phyloP scores from a whole-genome alignment of 2,797 vertebrate species.

The Eulemur albifrons region DNA sequence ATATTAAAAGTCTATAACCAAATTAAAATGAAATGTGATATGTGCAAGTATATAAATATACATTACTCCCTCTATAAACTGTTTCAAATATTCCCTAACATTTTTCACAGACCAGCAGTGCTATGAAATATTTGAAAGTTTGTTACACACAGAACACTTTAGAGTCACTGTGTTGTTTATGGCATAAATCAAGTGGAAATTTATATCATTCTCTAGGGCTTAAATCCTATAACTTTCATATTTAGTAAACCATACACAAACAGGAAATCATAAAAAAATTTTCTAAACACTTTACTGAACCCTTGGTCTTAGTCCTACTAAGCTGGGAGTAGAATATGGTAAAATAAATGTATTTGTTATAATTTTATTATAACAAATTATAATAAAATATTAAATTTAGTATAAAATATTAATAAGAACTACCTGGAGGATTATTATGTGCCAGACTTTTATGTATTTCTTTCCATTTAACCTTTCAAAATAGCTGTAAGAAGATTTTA shows the following conservation, averaged over 20 bases:
- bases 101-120: neutral
- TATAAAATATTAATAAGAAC: neutral
- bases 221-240: neutral
- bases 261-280: neutral
- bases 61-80: neutral
- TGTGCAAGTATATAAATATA: neutral
- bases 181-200: neutral
- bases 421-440: neutral
- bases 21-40: neutral
- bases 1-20: neutral
- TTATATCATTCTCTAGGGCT: neutral
- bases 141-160: neutral
- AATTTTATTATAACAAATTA: neutral
- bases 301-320: neutral
- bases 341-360: neutral
- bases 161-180: neutral
- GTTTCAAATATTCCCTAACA: neutral
- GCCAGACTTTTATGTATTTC: neutral
- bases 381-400: neutral
- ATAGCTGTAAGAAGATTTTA: neutral
- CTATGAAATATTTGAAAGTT: neutral
- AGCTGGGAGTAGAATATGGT: neutral
- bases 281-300: neutral
- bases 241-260: neutral
- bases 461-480: neutral